Evolutionary conservation across 2,113 vertebrate genomes (phyloP).

Genomic region (Callaeas wilsoni): DNA sequence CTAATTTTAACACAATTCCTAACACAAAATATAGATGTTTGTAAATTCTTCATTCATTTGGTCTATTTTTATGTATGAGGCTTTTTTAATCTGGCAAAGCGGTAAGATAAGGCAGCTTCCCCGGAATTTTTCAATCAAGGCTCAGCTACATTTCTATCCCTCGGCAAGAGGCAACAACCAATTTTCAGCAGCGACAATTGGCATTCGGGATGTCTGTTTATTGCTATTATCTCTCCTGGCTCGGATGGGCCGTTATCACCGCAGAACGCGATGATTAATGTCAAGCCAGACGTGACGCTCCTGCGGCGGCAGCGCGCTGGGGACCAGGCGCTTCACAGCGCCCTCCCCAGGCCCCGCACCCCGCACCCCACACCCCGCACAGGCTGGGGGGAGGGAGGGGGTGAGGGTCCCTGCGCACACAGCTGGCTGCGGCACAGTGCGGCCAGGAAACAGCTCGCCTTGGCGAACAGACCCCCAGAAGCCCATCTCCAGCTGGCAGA

Average conservation of each 20-base stretch:
- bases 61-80: slow-evolving; percentile 61
- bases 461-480: not conserved
- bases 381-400: not conserved
- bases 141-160: not conserved
- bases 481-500: not conserved
- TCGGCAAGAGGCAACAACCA: not conserved
- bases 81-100: slow-evolving; percentile 18
- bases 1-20: slow-evolving; percentile 74
- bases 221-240: not conserved
- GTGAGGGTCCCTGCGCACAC: not conserved
- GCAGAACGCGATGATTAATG: not conserved
- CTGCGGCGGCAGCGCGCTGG: not conserved
- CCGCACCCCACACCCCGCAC: not conserved
- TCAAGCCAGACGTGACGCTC: not conserved
- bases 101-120: not conserved
- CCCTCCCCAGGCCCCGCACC: not conserved
- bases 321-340: not conserved
- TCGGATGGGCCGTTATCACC: not conserved
- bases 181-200: not conserved
- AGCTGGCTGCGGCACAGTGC: not conserved
- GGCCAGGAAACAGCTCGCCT: not conserved
- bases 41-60: slow-evolving; percentile 75
- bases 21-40: slow-evolving; percentile 83
- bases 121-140: not conserved
- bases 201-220: not conserved